These are phyloP conservation scores for Platichthys stellatus DNA, from an alignment of 2,113 vertebrate genomes.

Conservation along the genomic window DNA sequence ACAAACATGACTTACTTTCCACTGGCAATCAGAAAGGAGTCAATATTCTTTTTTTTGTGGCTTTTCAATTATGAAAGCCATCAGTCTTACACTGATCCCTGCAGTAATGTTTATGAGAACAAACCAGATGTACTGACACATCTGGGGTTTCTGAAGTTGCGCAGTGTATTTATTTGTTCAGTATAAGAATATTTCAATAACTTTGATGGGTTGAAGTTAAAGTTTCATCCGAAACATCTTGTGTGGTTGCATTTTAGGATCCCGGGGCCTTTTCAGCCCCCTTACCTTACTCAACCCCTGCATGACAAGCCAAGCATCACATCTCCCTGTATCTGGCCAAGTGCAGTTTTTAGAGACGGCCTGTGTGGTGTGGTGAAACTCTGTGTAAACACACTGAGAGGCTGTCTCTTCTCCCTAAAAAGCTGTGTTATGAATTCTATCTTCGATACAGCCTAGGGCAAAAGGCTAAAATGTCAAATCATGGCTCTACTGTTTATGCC, in stretches of 20 bases:
- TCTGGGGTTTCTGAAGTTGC: neutral
- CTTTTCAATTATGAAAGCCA: neutral
- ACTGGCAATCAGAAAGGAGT: too few relatives aligned
- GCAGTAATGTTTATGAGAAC: neutral
- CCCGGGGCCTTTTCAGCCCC: neutral
- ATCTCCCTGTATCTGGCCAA: conserved; percentile 23
- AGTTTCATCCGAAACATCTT: conserved; percentile 5
- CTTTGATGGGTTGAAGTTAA: neutral
- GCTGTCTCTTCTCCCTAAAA: conserved; percentile 16
- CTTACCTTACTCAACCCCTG: conserved; percentile 35
- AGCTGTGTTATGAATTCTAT: conserved; percentile 71
- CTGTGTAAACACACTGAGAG: conserved; percentile 49
- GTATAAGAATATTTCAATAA: neutral
- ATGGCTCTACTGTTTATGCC: conserved; percentile 60
- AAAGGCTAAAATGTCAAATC: conserved; percentile 52
- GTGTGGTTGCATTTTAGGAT: neutral
- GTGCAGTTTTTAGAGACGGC: conserved; percentile 35
- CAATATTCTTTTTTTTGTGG: too few relatives aligned
- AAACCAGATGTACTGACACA: conserved; percentile 3
- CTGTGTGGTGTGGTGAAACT: conserved; percentile 37
- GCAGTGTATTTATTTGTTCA: conserved; percentile 5
- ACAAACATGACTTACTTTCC: too few relatives aligned
- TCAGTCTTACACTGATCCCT: neutral
- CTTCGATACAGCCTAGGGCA: conserved; percentile 59
- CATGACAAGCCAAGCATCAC: conserved; percentile 51